These are phyloP conservation scores for Mobula birostris DNA, from an alignment of 2,113 vertebrate species.

Conservation along the genomic window DNA sequence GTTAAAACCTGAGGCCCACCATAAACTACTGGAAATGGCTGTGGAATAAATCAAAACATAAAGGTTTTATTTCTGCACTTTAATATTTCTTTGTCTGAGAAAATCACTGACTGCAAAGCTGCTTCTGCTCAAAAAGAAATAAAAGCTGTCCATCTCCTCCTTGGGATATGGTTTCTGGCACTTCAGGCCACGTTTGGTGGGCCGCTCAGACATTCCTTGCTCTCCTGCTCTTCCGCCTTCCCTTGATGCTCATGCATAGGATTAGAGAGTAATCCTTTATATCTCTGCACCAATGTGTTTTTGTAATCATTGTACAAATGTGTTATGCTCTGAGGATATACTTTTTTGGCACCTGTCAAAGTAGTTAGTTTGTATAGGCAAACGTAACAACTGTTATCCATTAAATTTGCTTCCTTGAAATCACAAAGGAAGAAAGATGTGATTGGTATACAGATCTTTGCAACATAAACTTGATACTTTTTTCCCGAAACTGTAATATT, in stretches of 20 bases:
- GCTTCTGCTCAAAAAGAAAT: conserved; percentile 9
- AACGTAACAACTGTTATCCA: conserved; percentile 24
- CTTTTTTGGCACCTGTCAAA: conserved; percentile 28
- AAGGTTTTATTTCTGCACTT: background rate
- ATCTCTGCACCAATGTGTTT: conserved; percentile 31
- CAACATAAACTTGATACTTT: background rate
- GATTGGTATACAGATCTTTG: background rate
- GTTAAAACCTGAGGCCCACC: conserved; percentile 16
- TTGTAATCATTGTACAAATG: conserved; percentile 21
- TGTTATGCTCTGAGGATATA: conserved; percentile 10
- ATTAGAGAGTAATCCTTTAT: conserved; percentile 1
- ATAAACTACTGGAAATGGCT: conserved; percentile 19
- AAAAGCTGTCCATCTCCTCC: conserved; percentile 16
- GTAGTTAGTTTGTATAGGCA: conserved; percentile 15
- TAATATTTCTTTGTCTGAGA: background rate
- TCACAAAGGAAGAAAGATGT: background rate
- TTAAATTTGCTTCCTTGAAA: conserved; percentile 22
- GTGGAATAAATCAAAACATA: conserved; percentile 16
- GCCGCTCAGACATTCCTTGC: background rate
- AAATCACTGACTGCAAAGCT: background rate
- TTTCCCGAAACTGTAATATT: background rate
- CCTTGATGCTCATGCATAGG: background rate
- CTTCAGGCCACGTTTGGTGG: background rate
- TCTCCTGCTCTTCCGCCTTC: background rate
- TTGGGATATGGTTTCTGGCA: background rate